Evolutionary conservation across 2,113 vertebrate species (phyloP).

Genomic region (Catagonus wagneri): DNA sequence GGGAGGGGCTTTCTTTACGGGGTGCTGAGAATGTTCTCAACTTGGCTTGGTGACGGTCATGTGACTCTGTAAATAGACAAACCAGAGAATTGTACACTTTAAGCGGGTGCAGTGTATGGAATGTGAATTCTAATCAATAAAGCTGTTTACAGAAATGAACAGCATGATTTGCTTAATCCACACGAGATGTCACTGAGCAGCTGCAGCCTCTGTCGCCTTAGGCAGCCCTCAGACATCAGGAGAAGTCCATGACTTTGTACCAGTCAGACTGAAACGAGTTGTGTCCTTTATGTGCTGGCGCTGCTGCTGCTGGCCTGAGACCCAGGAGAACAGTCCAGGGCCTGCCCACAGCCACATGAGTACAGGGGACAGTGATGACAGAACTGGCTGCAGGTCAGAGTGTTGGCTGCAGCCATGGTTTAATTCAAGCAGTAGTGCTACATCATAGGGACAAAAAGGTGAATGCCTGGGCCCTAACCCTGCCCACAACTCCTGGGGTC

Average conservation of each 20-base stretch:
- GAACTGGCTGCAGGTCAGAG: not conserved
- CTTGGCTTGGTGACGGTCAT: too few relatives aligned
- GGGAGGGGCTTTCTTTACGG: not conserved
- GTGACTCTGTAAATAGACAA: not conserved
- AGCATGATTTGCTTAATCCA: not conserved
- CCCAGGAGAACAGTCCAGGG: not conserved
- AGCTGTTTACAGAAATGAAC: not conserved
- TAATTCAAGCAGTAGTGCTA: not conserved
- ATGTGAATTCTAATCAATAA: not conserved
- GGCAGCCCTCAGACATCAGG: not conserved
- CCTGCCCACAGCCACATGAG: not conserved
- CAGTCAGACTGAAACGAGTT: not conserved
- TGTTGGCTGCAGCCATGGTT: accelerated
- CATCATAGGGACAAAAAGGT: accelerated
- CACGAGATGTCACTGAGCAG: not conserved
- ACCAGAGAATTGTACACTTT: not conserved
- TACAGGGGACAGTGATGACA: not conserved
- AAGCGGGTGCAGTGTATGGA: not conserved
- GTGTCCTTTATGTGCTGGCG: not conserved
- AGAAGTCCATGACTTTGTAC: not conserved
- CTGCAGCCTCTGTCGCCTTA: too few relatives aligned
- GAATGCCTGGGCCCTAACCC: not conserved
- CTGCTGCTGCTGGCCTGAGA: not conserved
- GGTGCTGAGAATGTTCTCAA: not conserved
- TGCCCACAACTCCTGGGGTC: not conserved